Conservation (phyloP, 2,797 vertebrate species). For the Limnodromus scolopaceus region DNA sequence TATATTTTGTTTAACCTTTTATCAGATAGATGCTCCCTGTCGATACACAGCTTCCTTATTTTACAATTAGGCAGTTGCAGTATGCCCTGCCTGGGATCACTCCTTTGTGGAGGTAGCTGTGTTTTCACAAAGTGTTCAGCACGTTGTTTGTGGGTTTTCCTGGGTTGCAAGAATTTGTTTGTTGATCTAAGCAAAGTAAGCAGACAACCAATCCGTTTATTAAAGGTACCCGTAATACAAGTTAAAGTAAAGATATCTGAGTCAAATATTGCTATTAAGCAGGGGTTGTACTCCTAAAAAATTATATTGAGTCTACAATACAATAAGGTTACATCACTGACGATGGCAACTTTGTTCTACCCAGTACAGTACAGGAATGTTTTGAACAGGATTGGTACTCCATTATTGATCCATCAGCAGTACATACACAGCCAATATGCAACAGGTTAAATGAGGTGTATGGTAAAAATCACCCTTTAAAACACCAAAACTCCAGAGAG, state of each 20-base stretch:
- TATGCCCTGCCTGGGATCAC: background rate
- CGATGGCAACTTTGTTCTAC: background rate
- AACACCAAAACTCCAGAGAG: background rate
- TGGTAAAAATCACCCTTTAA: constrained; percentile 13
- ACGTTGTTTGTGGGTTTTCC: background rate
- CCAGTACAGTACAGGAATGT: background rate
- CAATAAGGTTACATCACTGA: background rate
- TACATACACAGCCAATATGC: background rate
- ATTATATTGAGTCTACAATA: background rate
- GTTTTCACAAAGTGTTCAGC: background rate
- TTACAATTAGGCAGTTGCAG: background rate
- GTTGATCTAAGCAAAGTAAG: background rate
- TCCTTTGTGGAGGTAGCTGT: background rate
- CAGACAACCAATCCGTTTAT: background rate
- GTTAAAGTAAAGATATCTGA: background rate
- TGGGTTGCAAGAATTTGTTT: background rate
- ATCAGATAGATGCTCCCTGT: background rate
- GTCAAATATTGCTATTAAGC: constrained; percentile 9
- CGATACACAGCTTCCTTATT: background rate
- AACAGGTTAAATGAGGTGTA: constrained; percentile 13
- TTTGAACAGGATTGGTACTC: background rate
- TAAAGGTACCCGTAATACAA: background rate
- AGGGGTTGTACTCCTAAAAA: background rate
- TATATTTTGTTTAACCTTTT: background rate
- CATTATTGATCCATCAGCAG: background rate